Percentiles rank a stretch among this genome's conserved stretches.
Evolutionary conservation across 2,113 vertebrate genomes (phyloP).

Genomic region (Nymphicus hollandicus): DNA sequence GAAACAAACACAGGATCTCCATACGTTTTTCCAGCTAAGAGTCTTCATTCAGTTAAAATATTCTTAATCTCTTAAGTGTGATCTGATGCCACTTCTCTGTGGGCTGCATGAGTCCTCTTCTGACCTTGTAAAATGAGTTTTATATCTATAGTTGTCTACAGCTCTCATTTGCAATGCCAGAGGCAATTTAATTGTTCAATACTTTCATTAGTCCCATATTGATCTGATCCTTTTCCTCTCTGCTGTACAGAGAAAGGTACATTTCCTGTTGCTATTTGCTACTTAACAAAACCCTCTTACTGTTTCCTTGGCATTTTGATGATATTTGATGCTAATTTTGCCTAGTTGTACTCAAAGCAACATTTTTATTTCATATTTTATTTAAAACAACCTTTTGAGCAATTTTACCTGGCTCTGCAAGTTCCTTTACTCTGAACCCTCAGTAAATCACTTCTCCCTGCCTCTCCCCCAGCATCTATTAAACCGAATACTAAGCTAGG

Average conservation of each 20-base stretch:
- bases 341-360: background rate
- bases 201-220: constrained; percentile 33
- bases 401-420: background rate
- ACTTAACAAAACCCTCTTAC: background rate
- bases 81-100: background rate
- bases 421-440: background rate
- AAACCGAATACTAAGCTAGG: background rate
- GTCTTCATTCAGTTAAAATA: background rate
- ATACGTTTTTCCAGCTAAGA: background rate
- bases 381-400: background rate
- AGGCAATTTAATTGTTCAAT: constrained; percentile 57
- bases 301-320: background rate
- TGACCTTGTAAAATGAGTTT: constrained; percentile 60
- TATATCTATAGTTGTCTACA: background rate
- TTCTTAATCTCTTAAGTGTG: background rate
- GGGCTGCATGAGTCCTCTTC: constrained; percentile 28
- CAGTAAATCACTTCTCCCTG: background rate
- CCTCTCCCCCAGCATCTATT: background rate
- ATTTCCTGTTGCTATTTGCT: constrained; percentile 26
- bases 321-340: background rate
- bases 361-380: background rate
- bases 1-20: background rate
- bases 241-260: background rate
- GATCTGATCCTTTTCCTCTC: background rate
- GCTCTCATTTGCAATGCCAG: constrained; percentile 8